A percentile compares a stretch with the other conserved stretches of the same genome.
Conservation (phyloP, 1,140 invertebrate species). For the Diprion similis region DNA sequence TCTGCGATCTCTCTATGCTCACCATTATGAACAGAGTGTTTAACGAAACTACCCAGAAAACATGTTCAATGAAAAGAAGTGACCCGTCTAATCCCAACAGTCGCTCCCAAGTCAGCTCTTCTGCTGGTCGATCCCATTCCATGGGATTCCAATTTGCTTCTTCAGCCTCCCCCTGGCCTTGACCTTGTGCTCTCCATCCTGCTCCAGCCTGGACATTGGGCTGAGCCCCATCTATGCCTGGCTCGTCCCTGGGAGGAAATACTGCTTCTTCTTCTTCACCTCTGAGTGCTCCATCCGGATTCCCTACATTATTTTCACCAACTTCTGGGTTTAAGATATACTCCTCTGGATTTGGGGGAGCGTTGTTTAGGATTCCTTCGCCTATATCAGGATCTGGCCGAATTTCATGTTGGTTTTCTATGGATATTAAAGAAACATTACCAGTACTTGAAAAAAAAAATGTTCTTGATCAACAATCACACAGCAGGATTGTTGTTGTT, state of each 20-base stretch:
- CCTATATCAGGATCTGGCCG: constrained; percentile 29
- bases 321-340: constrained; percentile 33
- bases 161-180: constrained; percentile 70
- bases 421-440: too few species aligned
- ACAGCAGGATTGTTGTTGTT: constrained; percentile 16
- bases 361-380: constrained; percentile 42
- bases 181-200: constrained; percentile 57
- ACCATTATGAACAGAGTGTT: constrained; percentile 95
- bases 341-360: constrained; percentile 29
- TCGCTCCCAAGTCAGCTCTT: constrained; percentile 98
- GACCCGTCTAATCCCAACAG: constrained; percentile 96
- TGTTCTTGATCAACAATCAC: constrained; percentile 8
- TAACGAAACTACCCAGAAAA: constrained; percentile 98
- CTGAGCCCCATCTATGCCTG: constrained; percentile 32
- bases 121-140: constrained; percentile 96
- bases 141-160: constrained; percentile 98
- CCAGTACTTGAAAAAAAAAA: too few species aligned
- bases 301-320: constrained; percentile 35
- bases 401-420: constrained; percentile 26
- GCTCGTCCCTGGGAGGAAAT: constrained; percentile 34
- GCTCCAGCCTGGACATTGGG: constrained; percentile 47
- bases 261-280: constrained; percentile 30
- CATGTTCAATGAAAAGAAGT: constrained; percentile 96
- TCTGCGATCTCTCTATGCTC: constrained; percentile 55
- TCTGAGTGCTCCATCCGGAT: constrained; percentile 24